Evolutionary conservation across 2,113 vertebrate genomes (phyloP), one percentile per base, ranked within the genome.

Genomic region (Sialia sialis): DNA sequence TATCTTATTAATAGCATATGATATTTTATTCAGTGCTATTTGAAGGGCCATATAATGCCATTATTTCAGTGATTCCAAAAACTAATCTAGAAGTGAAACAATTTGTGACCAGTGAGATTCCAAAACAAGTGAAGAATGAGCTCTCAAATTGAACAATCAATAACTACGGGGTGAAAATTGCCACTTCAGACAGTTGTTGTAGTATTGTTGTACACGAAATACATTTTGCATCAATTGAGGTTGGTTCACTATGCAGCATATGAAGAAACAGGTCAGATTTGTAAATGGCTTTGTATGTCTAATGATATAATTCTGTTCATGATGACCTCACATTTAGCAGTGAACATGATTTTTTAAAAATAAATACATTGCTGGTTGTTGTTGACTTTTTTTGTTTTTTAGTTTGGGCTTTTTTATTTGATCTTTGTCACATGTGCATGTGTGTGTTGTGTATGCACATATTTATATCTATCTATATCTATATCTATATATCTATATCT

Each of bases 341-440:
- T 29, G 58, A 75, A 48, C 3, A 70, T 1, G 3, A 20, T 13
- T 44, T 48, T 86, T 38, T 1, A 4, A 64, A 85, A 80, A 56
- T 1, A 62, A 49, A 78, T n/a, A 26, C 16, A 10, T 46, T 30
- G 11, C 2, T 23, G 3, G 4, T 32, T 56, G 16, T 18, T 32
- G 25, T n/a, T n/a, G 0, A 0, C 1, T 11, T 20, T 32, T n/a
- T n/a, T 13, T 6, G 8, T 55, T n/a, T 55, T 55, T 21, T 20
- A n/a, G 18, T 27, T 27, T 39, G 22, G 5, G 4, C 2, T 70
- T 52, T 34, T 34, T 73, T 54, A 12, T 30, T 51, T 34, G 20
- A 32, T 43, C 2, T 52, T 84, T 59, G 25, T 74, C 32, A 44
- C 46, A 39, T 7, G 32, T 21, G 2, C 30, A 3, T 20, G 9